Evolutionary conservation across 2,888 invertebrate species (phyloP), one percentile per base, ranked within the genome.

Genomic region (Apamea monoglypha): DNA sequence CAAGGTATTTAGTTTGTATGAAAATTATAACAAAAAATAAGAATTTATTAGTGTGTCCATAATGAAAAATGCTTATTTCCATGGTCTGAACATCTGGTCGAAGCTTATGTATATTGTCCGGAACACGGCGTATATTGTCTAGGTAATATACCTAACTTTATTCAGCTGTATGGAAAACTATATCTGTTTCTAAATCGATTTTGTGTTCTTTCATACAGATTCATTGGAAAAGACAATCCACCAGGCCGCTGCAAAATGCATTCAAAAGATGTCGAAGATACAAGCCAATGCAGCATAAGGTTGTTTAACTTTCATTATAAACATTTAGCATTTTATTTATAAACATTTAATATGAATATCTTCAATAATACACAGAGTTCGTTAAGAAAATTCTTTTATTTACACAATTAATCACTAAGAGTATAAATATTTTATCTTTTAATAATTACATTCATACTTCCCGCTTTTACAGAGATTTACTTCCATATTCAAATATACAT

Each of bases 181-280:
- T 44, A 44, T 47, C 47, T 47, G 47, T 47, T 47, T 16, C 47
- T 16, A 16, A 47, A 47, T 16, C 47, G 47, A 47, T 16, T 47
- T 36, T 72, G 21, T 74, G 68, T 47, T 47, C 21, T 21, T 74
- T 84, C 56, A 91, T 89, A 21, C 96, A 98, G 98, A 98, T 97
- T 97, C 98, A 92, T 93, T 99, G 91, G 98, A 99, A 64, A 96
- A 97, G 36, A 97, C 97, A 81, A 98, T 98, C 77, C 98, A 98
- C 92, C 97, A 98, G 91, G 98, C 98, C 21, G 98, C 98, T 4
- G 96, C 98, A 59, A 98, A 98, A 91, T 97, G 97, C 66, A 94
- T 98, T 50, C 97, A 98, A 90, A 97, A 97, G 89, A 93, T 96
- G 91, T 94, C 96, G 5, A 97, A 97, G 84, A 82, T 94, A n/a